Conservation (phyloP, 2,113 vertebrate genomes). For the Mobula hypostoma region DNA sequence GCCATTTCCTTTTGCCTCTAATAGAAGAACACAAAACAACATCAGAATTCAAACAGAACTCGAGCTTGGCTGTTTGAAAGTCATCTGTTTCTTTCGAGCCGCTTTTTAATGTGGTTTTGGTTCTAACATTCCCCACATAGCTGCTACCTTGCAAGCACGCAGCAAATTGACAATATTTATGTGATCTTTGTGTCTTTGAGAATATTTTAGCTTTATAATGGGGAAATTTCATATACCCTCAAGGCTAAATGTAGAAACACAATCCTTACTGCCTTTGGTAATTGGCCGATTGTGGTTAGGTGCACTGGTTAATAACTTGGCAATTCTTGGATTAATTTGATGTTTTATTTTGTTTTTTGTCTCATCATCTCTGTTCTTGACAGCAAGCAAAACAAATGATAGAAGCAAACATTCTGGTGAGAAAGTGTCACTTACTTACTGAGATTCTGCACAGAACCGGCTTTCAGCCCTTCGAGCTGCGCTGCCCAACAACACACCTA, state of each 20-base stretch:
- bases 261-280: background rate
- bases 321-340: background rate
- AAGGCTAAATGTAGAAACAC: background rate
- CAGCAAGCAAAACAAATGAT: background rate
- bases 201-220: background rate
- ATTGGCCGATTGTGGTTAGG: background rate
- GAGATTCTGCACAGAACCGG: no score
- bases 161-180: background rate
- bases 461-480: no score
- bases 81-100: background rate
- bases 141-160: background rate
- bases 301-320: background rate
- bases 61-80: background rate
- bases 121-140: background rate
- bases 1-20: background rate
- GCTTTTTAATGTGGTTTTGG: constrained; percentile 13
- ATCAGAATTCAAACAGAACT: background rate
- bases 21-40: background rate
- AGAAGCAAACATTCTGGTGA: background rate
- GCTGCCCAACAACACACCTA: no score
- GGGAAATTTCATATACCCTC: background rate
- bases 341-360: constrained; percentile 7
- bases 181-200: constrained; percentile 10
- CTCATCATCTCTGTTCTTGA: background rate
- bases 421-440: background rate